These are phyloP conservation scores for Agrochola lota DNA, from an alignment of 2,888 invertebrate species.

Conservation along the genomic window DNA sequence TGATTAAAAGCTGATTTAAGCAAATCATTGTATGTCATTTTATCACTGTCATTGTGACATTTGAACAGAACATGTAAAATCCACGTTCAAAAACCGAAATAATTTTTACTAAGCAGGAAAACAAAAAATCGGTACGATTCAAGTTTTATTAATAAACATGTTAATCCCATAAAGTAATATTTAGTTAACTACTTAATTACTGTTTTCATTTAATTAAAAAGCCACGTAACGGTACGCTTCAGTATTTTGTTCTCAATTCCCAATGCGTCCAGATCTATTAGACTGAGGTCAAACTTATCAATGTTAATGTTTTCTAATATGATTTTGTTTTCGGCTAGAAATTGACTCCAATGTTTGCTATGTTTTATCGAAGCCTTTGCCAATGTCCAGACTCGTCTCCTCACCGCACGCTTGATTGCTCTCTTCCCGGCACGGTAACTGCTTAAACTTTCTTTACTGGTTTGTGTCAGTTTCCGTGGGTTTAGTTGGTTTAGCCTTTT, in stretches of 20 bases:
- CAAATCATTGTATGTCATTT: no score
- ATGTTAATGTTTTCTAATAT: slow-evolving; percentile 73
- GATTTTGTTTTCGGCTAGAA: slow-evolving; percentile 70
- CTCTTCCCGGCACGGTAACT: slow-evolving; percentile 40
- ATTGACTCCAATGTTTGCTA: slow-evolving; percentile 64
- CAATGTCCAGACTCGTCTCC: slow-evolving; percentile 70
- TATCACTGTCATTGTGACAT: not conserved
- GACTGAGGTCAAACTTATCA: slow-evolving; percentile 69
- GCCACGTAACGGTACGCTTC: slow-evolving; percentile 69
- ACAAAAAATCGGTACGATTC: slow-evolving; percentile 1
- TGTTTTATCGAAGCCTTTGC: slow-evolving; percentile 69
- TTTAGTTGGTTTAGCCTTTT: slow-evolving; percentile 40
- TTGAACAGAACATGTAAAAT: not conserved
- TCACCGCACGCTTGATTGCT: slow-evolving; percentile 66
- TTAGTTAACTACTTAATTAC: not conserved
- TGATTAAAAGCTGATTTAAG: no score
- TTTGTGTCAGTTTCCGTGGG: slow-evolving; percentile 46
- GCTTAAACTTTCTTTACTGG: slow-evolving; percentile 27
- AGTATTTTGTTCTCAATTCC: slow-evolving; percentile 72
- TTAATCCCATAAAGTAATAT: not conserved
- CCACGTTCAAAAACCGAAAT: slow-evolving; percentile 12
- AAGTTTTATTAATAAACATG: slow-evolving; percentile 24
- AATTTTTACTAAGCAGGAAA: not conserved
- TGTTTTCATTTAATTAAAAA: slow-evolving; percentile 72
- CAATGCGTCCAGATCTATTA: slow-evolving; percentile 72